Evolutionary conservation across 2,113 vertebrate genomes (phyloP), one percentile per base, ranked within the genome.

Genomic region (Lycocorax pyrrhopterus): DNA sequence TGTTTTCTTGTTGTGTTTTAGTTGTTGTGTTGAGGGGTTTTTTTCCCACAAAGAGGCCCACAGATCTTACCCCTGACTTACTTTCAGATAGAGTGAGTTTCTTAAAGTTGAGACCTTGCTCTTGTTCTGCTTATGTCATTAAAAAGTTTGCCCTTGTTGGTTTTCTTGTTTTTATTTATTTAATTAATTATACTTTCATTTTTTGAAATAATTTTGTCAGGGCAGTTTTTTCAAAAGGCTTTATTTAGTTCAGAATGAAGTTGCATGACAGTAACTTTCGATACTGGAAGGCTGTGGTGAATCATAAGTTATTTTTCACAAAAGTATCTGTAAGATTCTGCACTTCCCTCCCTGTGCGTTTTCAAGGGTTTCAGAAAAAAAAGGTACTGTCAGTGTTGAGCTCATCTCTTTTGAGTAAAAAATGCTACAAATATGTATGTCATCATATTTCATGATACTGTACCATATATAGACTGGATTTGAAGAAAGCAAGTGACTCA

Each of bases 181-280:
- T n/a, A 22, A 41, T 76, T 69, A 53, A 15, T 60, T 73, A 47
- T 25, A 23, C 16, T 55, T 88, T 12, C 3, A 51, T 55, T 79
- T 88, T 85, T 91, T 6, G 22, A 10, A 75, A 69, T 52, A 1
- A 41, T 35, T 88, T 87, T 88, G 10, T 88, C 23, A 32, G 7
- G 6, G 32, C 56, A 37, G 17, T 73, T 91, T 27, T 68, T 79
- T 69, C 44, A 47, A 84, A 77, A 93, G 37, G 29, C 32, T 72
- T 92, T 83, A 41, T 78, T 84, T 86, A 84, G 64, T 84, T 93
- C 51, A 69, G 62, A 81, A 19, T 60, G 71, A 78, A 80, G 46
- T 80, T 87, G 8, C 25, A 30, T 1, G 8, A 30, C 21, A 37
- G 12, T 93, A 68, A 44, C 56, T 93, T 93, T 78, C 68, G 67